These are phyloP conservation scores for Sceliomorpha sp. DNA, from an alignment of 2,888 invertebrate species.

Conservation along the genomic window DNA sequence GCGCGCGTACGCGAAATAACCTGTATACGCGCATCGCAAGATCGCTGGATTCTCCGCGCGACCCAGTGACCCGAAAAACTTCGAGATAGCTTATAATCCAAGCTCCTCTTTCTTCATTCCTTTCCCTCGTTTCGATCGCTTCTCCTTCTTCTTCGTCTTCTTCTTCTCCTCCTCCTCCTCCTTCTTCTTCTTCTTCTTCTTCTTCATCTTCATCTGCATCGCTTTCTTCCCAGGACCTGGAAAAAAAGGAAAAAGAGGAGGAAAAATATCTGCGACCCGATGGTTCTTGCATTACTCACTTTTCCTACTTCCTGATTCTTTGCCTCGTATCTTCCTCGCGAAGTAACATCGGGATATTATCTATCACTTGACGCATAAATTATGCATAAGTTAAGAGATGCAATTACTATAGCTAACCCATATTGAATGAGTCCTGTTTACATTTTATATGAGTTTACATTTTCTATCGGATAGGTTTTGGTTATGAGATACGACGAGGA, in stretches of 20 bases:
- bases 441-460: too few species aligned
- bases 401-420: too few species aligned
- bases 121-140: conserved; percentile 18
- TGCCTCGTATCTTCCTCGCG: conserved; percentile 12
- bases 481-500: too few species aligned
- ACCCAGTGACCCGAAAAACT: conserved; percentile 78
- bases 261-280: conserved; percentile 40
- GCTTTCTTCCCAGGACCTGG: conserved; percentile 24
- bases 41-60: conserved; percentile 65
- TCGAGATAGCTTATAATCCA: conserved; percentile 63
- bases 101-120: conserved; percentile 24
- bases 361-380: conserved; percentile 20
- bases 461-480: too few species aligned
- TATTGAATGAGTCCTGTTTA: too few species aligned
- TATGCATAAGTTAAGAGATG: too few species aligned
- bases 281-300: conserved; percentile 43
- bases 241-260: conserved; percentile 14
- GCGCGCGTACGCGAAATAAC: conserved; percentile 41
- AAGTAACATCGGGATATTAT: conserved; percentile 33
- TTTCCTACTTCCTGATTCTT: conserved; percentile 46
- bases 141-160: conserved; percentile 20
- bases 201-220: too few species aligned
- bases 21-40: conserved; percentile 40
- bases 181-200: conserved; percentile 3
- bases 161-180: conserved; percentile 33